phyloP scores from a whole-genome alignment of 2,113 vertebrate species.

The Semnornis frantzii region DNA sequence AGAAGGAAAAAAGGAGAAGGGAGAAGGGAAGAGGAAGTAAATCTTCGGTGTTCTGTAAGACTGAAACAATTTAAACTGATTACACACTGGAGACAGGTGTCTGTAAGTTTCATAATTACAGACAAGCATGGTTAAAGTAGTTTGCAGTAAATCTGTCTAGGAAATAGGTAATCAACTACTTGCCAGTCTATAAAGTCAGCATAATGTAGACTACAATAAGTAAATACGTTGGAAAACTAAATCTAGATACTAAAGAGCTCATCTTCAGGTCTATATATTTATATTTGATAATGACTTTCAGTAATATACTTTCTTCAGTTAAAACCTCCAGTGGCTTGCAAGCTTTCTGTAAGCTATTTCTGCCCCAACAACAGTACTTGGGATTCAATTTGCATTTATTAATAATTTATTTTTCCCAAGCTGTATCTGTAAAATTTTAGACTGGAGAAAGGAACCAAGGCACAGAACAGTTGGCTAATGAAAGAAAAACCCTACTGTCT shows the following conservation, averaged over 20 bases:
- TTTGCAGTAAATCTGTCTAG: background rate
- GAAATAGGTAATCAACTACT: constrained; percentile 17
- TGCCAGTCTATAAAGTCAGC: background rate
- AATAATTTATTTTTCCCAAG: constrained; percentile 51
- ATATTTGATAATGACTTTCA: constrained; percentile 18
- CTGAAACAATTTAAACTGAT: background rate
- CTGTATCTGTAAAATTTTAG: background rate
- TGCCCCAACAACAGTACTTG: background rate
- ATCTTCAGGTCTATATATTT: background rate
- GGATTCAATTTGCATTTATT: constrained; percentile 48
- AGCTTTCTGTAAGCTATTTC: constrained; percentile 11
- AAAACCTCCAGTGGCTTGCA: background rate
- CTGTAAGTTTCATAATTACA: constrained; percentile 17
- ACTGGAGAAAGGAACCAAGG: background rate
- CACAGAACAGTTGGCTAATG: background rate
- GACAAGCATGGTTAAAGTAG: background rate
- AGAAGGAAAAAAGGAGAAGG: too few relatives aligned
- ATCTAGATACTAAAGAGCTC: background rate
- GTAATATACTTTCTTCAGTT: background rate
- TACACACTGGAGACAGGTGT: background rate
- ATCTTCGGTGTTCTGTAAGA: background rate
- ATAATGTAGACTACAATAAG: background rate
- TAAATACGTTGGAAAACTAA: background rate
- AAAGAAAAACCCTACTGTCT: background rate
- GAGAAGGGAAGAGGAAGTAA: background rate